These are phyloP conservation scores for Dromas ardeola DNA, from an alignment of 2,113 vertebrate genomes.

Conservation along the genomic window DNA sequence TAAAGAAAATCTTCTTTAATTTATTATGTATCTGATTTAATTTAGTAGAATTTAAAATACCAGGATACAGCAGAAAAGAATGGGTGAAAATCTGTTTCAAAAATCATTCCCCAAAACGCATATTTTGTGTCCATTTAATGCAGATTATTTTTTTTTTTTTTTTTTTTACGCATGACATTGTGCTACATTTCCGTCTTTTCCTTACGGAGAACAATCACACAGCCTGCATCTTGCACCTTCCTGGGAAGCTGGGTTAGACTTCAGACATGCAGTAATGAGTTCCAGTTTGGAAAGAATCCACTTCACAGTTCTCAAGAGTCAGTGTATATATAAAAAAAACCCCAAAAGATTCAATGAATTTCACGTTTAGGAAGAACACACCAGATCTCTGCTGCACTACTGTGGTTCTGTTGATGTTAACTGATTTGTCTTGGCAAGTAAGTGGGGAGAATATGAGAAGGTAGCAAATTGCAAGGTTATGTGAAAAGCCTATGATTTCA, in stretches of 20 bases:
- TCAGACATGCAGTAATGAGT: not conserved
- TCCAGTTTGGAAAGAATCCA: not conserved
- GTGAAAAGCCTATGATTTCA: conserved; percentile 21
- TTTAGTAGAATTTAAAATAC: not conserved
- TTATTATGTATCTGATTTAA: no score
- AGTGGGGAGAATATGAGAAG: conserved; percentile 32
- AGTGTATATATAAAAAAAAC: not conserved
- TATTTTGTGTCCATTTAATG: not conserved
- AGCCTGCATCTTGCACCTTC: not conserved
- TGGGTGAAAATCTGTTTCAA: not conserved
- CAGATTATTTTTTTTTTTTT: not conserved
- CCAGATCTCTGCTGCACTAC: not conserved
- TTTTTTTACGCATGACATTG: not conserved
- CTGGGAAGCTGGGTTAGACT: not conserved
- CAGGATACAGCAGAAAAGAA: not conserved
- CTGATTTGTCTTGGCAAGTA: conserved; percentile 35
- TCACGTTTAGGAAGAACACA: not conserved
- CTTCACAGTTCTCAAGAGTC: not conserved
- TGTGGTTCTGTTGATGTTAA: not conserved
- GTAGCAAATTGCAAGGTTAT: conserved; percentile 27
- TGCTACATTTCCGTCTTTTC: not conserved
- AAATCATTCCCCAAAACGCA: not conserved
- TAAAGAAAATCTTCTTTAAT: not conserved
- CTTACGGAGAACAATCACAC: not conserved
- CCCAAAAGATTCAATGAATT: not conserved